Conservation (phyloP, 2,888 invertebrate species). For the Drosophila anceps region DNA sequence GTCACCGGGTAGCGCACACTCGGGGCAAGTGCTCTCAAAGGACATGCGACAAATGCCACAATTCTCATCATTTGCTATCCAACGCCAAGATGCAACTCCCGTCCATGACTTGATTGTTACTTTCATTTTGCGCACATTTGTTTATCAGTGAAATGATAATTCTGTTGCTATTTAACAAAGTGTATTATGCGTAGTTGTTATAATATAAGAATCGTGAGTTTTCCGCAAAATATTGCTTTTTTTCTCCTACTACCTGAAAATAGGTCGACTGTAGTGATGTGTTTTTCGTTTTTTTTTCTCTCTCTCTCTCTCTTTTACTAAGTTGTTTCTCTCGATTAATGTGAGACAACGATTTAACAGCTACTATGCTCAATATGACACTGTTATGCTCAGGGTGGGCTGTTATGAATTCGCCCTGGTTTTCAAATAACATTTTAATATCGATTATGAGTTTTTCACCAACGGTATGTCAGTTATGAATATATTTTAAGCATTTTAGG, state of each 20-base stretch:
- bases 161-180: conserved; percentile 31
- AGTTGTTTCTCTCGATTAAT: conserved; percentile 13
- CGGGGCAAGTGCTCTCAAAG: conserved; percentile 99
- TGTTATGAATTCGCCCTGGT: conserved; percentile 7
- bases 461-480: background rate
- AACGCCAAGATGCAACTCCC: conserved; percentile 98
- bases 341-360: conserved; percentile 23
- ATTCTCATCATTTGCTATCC: conserved; percentile 99
- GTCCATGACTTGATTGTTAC: conserved; percentile 89
- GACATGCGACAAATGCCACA: conserved; percentile 99
- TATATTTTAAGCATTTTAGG: background rate
- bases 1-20: conserved; percentile 98
- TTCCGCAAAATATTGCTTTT: conserved; percentile 70
- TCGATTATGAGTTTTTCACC: background rate
- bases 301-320: conserved; percentile 9
- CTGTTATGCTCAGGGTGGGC: background rate
- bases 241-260: conserved; percentile 66
- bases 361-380: conserved; percentile 3
- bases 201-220: conserved; percentile 30
- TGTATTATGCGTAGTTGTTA: conserved; percentile 19
- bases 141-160: conserved; percentile 44
- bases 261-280: conserved; percentile 68
- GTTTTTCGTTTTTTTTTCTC: conserved; percentile 29
- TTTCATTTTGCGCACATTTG: conserved; percentile 84
- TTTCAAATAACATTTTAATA: background rate